Base-by-base conservation (phyloP, 2,888 invertebrate genomes). In the Netelia virgata region DNA sequence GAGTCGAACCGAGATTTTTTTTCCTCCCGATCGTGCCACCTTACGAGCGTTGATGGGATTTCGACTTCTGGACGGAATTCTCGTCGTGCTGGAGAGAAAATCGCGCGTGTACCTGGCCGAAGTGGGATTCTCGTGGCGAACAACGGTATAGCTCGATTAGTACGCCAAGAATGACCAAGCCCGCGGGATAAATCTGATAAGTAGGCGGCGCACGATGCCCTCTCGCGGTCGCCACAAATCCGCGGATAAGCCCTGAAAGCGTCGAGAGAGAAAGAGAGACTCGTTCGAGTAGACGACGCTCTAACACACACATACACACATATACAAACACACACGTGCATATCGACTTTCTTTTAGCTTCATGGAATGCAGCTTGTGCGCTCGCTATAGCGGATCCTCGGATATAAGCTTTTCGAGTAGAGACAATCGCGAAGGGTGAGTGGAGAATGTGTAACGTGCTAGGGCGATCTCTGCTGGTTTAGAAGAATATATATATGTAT, bases 151-250 rank as follows among this genome's bases (percentile, higher is more conserved):
- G 78, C 78, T 57, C 80, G 86, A 86, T 87, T 86, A 86, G 80
- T 83, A 80, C 77, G 82, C 83, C 70, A 83, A 74, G 85, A 84
- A 84, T 82, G 84, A 85, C 82, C 83, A 88, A 89, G 88, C 87
- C 87, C 85, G 80, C 82, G 90, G 88, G 89, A 92, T 92, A 92
- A 91, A 91, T 90, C 92, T 92, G 91, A 92, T 93, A 91, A 93
- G 92, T 91, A 93, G 92, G 91, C 93, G 88, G 91, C 90, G 91
- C 93, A 92, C 93, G 93, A 91, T 90, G 63, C 79, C 90, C 89
- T 88, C 88, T 88, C 90, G 88, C 89, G 90, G 89, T 90, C 88
- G 90, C 88, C 91, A 89, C 91, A 92, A 93, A 92, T 93, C 92
- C 92, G 85, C 82, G 91, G 93, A 92, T 93, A 92, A 93, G 91